phyloP scores from a whole-genome alignment of 2,113 vertebrate genomes.

The Crotophaga sulcirostris region DNA sequence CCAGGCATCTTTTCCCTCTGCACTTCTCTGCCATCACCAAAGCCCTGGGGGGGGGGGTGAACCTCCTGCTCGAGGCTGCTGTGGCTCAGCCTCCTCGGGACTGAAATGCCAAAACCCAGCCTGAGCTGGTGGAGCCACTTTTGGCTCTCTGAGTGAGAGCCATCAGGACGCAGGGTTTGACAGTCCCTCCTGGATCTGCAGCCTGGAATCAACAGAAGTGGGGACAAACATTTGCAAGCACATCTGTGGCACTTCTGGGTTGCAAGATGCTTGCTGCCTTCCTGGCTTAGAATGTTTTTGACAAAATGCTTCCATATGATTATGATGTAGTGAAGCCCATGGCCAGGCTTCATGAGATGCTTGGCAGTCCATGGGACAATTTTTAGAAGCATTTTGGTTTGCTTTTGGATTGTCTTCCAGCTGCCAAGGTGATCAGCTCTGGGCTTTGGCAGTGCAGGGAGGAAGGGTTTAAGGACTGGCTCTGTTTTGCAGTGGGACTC shows the following conservation, averaged over 20 bases:
- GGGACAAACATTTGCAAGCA: background rate
- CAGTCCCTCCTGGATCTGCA: conserved; percentile 31
- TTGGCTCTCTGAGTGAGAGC: background rate
- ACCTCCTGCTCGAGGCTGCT: background rate
- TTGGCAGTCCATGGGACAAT: background rate
- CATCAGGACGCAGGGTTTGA: background rate
- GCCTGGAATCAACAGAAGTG: background rate
- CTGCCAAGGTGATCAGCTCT: background rate
- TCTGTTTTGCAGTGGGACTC: background rate
- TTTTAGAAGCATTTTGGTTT: background rate
- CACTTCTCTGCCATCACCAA: background rate
- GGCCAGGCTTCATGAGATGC: background rate
- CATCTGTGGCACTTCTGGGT: background rate
- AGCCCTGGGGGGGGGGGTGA: background rate
- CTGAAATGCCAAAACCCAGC: background rate
- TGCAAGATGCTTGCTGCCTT: background rate
- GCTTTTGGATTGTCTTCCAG: background rate
- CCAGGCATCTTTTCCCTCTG: background rate
- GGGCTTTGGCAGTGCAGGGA: background rate
- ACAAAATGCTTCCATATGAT: background rate
- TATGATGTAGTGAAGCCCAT: background rate
- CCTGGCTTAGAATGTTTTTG: background rate
- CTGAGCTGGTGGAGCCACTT: background rate
- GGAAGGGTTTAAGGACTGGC: background rate
- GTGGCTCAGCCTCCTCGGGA: background rate